phyloP scores from a whole-genome alignment of 2,797 vertebrate species.

The Myotis daubentonii region DNA sequence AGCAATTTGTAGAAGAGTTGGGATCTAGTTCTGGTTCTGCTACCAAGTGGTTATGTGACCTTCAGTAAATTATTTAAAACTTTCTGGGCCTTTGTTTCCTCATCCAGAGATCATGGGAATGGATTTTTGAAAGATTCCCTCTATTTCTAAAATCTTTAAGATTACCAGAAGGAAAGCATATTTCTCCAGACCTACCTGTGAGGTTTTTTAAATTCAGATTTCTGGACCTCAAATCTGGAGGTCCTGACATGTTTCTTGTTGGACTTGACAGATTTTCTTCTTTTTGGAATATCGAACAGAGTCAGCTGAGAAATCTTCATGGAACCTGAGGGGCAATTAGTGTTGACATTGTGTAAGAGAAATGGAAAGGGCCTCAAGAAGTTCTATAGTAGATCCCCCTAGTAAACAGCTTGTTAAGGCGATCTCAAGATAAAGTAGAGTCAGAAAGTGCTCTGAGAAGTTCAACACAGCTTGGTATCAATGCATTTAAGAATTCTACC shows the following conservation, averaged over 20 bases:
- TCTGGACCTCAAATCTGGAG: neutral
- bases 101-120: neutral
- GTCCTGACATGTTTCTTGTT: neutral
- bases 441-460: neutral
- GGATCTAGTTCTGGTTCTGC: neutral
- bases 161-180: neutral
- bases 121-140: neutral
- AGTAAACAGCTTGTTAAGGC: neutral
- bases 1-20: neutral
- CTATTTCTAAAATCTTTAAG: constrained; percentile 22
- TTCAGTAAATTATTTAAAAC: constrained; percentile 7
- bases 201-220: constrained; percentile 7
- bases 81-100: neutral
- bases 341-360: neutral
- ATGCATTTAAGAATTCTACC: neutral
- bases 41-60: neutral
- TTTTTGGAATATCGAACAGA: neutral
- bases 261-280: neutral
- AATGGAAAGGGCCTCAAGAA: neutral
- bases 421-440: neutral
- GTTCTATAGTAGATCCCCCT: neutral
- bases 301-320: neutral
- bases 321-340: neutral
- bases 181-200: neutral
- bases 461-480: neutral